Base-by-base conservation (phyloP, 1,140 invertebrate genomes). In the Zaprionus nigranus region DNA sequence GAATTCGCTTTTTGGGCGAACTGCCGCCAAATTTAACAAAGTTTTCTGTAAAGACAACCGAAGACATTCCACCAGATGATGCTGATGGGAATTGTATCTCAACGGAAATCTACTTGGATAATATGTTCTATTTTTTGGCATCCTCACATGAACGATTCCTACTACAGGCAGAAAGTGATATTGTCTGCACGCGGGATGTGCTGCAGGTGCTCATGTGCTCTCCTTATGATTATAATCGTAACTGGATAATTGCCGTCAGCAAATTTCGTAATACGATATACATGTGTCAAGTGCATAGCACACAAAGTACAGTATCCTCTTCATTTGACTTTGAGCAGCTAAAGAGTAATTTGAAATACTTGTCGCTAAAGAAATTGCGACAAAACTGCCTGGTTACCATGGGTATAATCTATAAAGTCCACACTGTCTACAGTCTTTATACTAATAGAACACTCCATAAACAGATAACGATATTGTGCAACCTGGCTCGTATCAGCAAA, bases 241-340 rank as follows among this genome's bases (percentile, higher is more conserved):
- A 70, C n/a, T 87, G 81, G 81, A 65, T 53, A 2, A 20, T 87
- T 17, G 84, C 66, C 5, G 67, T 65, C 0, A 65, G 69, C 28
- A 79, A 63, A 7, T 87, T 71, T 40, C 64, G 71, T 0, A 81
- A 84, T 53, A 87, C 78, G 3, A 64, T 73, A 1, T 87, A 84
- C 34, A 73, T 87, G 7, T 72, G 74, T n/a, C 62, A 58, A 2
- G 13, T 83, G 7, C n/a, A 46, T 15, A 20, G 6, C 5, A 15
- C 15, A 0, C 22, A 28, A 11, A 46, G 3, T 5, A 1, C 24
- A 12, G 9, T 5, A 54, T 3, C 20, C n/a, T 3, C 26, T 9
- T 12, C 2, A 6, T 75, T 78, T 9, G 61, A 85, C 1, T 7
- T 46, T 0, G 40, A 59, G 15, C 30, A 65, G 7, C 6, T 69